Evolutionary conservation across 2,888 invertebrate genomes (phyloP).

Genomic region (Mythimna loreyi): DNA sequence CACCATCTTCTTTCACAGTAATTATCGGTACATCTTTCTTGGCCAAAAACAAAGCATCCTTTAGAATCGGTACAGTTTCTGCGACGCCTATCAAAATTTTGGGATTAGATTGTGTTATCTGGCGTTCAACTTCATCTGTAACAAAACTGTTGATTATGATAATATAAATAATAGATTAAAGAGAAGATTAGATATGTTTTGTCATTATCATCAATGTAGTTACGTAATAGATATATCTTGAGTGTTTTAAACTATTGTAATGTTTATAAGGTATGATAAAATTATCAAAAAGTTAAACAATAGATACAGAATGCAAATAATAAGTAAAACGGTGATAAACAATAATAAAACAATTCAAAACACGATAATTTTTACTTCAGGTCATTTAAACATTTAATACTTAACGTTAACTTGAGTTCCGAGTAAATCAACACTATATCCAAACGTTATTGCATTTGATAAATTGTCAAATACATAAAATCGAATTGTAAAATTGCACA

Average conservation of each 20-base stretch:
- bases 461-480: background rate
- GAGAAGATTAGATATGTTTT: slow-evolving; percentile 9
- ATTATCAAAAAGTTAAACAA: slow-evolving; percentile 1
- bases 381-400: no score
- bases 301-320: background rate
- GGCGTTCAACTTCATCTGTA: slow-evolving; percentile 93
- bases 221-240: no score
- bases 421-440: no score
- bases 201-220: background rate
- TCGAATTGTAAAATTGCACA: background rate
- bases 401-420: no score
- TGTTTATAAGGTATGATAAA: background rate
- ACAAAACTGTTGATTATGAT: slow-evolving; percentile 36
- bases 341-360: background rate
- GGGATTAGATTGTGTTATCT: slow-evolving; percentile 90
- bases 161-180: background rate
- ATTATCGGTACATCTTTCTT: slow-evolving; percentile 88
- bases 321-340: background rate
- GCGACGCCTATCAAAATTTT: slow-evolving; percentile 91
- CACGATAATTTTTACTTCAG: background rate
- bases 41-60: slow-evolving; percentile 83
- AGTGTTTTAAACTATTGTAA: no score
- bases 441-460: no score
- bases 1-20: slow-evolving; percentile 66
- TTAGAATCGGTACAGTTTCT: slow-evolving; percentile 85